Percentiles rank a stretch among this genome's conserved stretches.
phyloP scores from a whole-genome alignment of 2,888 invertebrate genomes.

The Thysanoteuthis rhombus region DNA sequence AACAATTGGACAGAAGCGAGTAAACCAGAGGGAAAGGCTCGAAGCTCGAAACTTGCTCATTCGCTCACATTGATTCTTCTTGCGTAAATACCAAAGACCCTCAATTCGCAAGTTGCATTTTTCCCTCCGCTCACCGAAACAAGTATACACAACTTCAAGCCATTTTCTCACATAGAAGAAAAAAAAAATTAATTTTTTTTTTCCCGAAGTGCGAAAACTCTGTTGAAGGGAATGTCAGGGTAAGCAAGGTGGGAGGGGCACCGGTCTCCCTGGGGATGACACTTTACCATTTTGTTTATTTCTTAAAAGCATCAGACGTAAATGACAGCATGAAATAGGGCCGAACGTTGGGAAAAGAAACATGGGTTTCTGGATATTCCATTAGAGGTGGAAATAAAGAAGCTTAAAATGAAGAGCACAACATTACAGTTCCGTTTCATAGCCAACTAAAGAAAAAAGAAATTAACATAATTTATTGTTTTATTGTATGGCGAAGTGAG shows the following conservation, averaged over 20 bases:
- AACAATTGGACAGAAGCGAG: not conserved
- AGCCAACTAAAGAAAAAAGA: not conserved
- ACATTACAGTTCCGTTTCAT: constrained; percentile 12
- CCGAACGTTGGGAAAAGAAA: not conserved
- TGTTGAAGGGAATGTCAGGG: not conserved
- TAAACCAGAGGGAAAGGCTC: not conserved
- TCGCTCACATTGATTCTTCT: not conserved
- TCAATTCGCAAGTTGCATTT: not conserved
- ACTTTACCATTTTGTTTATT: not conserved
- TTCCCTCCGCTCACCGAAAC: not conserved
- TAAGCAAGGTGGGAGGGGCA: too few species aligned
- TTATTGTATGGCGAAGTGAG: too few species aligned
- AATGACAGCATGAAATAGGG: not conserved
- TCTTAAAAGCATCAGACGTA: not conserved
- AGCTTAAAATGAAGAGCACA: not conserved
- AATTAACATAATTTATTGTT: too few species aligned
- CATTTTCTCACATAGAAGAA: too few species aligned
- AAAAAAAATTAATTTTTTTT: not conserved
- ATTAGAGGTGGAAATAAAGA: not conserved
- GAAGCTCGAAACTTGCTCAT: not conserved
- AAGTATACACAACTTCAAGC: not conserved
- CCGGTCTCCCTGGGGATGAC: not conserved
- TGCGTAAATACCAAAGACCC: not conserved
- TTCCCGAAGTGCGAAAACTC: not conserved
- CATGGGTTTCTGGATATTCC: not conserved